Base-by-base conservation (phyloP, 2,888 invertebrate species). In the Nipponacmea schrenckii region DNA sequence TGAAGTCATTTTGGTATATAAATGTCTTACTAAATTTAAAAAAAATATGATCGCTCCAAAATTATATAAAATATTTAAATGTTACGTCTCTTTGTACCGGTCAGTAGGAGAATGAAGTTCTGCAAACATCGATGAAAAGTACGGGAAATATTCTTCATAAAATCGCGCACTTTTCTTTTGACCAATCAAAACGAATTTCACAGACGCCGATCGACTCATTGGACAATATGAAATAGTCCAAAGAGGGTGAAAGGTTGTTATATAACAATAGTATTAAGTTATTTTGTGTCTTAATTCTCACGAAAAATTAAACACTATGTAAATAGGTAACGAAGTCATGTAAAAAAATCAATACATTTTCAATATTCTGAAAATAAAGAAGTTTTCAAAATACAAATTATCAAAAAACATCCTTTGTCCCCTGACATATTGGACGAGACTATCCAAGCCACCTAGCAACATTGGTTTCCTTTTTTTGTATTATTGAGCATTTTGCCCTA, bases 101-200 rank as follows among this genome's bases (percentile, higher is more conserved):
- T 39, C 39, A 39, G 39, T 39, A 39, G 39, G 10, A 39, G 39
- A 39, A 39, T 39, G 39, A 39, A 39, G 39, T 39, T 39, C 39
- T 39, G 39, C 39, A 39, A 31, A 39, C 39, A 39, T 39, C 63
- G 26, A 17, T 20, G 46, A 69, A 69, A 69, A 68, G 14, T 73
- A 67, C 77, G 75, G 73, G 75, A 79, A 77, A 74, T 44, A 4
- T 69, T 26, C 26, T 69, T 76, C 77, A 74, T 71, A 78, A 74
- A 68, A 64, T 56, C 74, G 76, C 79, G 79, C 78, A 73, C 64
- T 65, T 24, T 65, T 26, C 24, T 24, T 0, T 15, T 27, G 45
- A 46, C 74, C 76, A 75, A 76, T 75, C 50, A 69, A 73, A 71
- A 27, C n/a, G 46, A 15, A 45, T 63, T 39, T 20, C 50, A 20